These are phyloP conservation scores for Arbacia lixula DNA, from an alignment of 53 echinoderm and acorn worm species.

Conservation along the genomic window DNA sequence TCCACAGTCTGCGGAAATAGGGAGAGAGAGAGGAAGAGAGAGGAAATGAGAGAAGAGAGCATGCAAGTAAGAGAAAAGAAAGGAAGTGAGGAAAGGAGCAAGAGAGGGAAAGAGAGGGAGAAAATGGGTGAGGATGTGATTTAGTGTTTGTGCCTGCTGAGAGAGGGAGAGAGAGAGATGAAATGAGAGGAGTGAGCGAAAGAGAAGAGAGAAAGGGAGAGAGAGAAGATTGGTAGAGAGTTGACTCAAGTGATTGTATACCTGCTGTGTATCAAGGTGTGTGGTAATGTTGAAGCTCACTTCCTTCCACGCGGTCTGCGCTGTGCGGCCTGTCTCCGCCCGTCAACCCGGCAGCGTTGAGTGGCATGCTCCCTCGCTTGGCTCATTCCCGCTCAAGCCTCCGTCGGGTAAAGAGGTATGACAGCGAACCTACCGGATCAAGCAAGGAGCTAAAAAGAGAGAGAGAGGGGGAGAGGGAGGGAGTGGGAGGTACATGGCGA, in stretches of 20 bases:
- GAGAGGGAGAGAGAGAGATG: too few species aligned
- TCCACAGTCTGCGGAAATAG: too few species aligned
- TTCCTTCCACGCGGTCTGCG: too few species aligned
- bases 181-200: too few species aligned
- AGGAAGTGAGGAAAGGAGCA: not conserved
- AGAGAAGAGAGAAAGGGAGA: not conserved
- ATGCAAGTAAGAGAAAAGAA: not conserved
- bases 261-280: not conserved
- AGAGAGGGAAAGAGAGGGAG: not conserved
- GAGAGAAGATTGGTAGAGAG: not conserved
- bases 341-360: constrained; percentile 27
- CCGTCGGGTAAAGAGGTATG: constrained; percentile 21
- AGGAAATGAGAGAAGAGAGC: not conserved
- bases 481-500: constrained; percentile 22
- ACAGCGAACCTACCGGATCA: too few species aligned
- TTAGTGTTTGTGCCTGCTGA: constrained; percentile 1
- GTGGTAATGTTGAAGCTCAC: constrained; percentile 4
- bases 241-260: not conserved
- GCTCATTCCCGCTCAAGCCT: constrained; percentile 18
- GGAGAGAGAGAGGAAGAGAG: not conserved
- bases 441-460: not conserved
- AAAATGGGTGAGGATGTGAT: constrained; percentile 15
- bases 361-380: constrained; percentile 24
- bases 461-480: not conserved
- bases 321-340: too few species aligned